Conservation (phyloP, 1,140 invertebrate genomes). For the Listronotus oregonensis region DNA sequence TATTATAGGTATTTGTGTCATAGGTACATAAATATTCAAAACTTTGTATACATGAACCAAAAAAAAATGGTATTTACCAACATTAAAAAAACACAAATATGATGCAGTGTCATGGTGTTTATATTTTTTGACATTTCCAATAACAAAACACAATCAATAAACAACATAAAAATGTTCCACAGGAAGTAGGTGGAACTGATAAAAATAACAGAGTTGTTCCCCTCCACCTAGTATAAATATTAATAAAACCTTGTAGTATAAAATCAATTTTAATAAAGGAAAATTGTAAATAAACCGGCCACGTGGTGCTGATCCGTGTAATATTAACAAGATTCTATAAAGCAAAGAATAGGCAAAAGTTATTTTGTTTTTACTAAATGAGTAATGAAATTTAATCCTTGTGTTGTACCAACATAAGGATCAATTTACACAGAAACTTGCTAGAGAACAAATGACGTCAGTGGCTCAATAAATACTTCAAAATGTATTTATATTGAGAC, state of each 20-base stretch:
- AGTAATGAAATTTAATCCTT: conserved; percentile 22
- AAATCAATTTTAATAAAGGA: neutral
- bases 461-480: conserved; percentile 49
- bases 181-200: too few species aligned
- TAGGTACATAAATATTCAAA: too few species aligned
- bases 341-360: neutral
- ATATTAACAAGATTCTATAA: neutral
- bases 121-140: too few species aligned
- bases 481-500: conserved; percentile 38
- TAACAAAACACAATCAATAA: too few species aligned
- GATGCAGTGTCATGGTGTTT: too few species aligned
- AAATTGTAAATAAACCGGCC: conserved; percentile 11
- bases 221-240: conserved; percentile 3
- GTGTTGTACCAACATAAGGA: conserved; percentile 25
- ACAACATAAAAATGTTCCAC: too few species aligned
- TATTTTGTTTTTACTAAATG: conserved; percentile 42
- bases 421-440: conserved; percentile 13
- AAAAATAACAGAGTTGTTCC: too few species aligned
- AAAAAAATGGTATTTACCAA: too few species aligned
- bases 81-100: too few species aligned
- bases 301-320: conserved; percentile 6
- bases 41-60: too few species aligned
- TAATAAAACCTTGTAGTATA: neutral
- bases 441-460: conserved; percentile 43
- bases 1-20: too few species aligned